Base-by-base conservation (phyloP, 2,888 invertebrate genomes). In the Patella depressa region DNA sequence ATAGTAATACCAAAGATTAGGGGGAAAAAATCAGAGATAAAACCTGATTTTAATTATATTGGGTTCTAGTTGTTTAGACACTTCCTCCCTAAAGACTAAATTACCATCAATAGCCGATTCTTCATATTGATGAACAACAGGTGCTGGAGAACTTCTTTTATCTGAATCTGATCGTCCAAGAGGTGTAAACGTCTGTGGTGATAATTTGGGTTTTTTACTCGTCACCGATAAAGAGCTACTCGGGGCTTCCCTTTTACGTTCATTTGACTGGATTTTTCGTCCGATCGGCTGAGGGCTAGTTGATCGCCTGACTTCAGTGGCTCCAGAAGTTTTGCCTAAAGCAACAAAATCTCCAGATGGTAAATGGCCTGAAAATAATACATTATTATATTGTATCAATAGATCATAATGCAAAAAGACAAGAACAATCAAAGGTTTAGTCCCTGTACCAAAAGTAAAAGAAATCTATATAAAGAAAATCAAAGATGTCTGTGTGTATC, bases 221-320 rank as follows among this genome's bases (percentile, higher is more conserved):
- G 90, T 81, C 2, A 81, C 80, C 17, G 83, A 75, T 15, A 83
- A 75, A 0, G 84, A 71, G 3, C 85, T 73, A 69, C 84, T 77
- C n/a, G 92, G 85, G 75, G 90, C 86, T 85, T 96, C 96, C 72
- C 96, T 93, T 89, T 96, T 96, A 53, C 96, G 93, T 86, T 96
- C 96, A 53, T 81, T 69, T 11, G 81, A 54, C 14, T 82, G 70
- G 69, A 81, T 77, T 78, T 81, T 85, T 15, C 80, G 76, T 1
- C 70, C 82, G 0, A 80, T 55, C 14, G 76, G 77, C 69, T 81
- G 83, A 14, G 81, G 80, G 73, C 84, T 83, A 9, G 78, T 70
- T 34, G 84, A 74, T 15, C 81, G 72, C 59, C 79, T 80, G 3
- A 73, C 78, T 19, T 83, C 81, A 34, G 77, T 12, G n/a, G 80